These are phyloP conservation scores for Macrosteles quadrilineatus DNA, from an alignment of 1,140 invertebrate species.

Conservation along the genomic window DNA sequence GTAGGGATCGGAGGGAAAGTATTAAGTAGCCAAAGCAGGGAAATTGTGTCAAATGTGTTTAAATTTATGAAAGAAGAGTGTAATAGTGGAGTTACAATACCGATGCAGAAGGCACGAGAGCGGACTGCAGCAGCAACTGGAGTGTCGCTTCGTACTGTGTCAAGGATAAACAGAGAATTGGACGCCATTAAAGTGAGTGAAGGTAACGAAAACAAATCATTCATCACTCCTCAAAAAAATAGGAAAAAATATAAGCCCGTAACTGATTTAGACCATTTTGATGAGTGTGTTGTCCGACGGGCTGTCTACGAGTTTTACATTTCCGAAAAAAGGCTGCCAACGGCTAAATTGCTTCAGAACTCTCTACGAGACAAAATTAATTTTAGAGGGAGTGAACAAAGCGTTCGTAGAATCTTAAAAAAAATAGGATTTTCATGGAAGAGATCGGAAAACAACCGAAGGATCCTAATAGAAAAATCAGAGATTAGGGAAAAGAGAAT, in stretches of 20 bases:
- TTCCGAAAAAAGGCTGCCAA: not conserved
- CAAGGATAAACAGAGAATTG: not conserved
- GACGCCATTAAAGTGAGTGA: not conserved
- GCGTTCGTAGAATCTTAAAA: not conserved
- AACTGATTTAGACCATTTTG: not conserved
- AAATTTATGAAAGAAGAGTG: slow-evolving; percentile 5
- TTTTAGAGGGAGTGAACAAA: not conserved
- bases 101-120: too few species aligned
- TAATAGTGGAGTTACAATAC: not conserved
- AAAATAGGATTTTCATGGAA: not conserved
- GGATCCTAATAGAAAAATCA: not conserved
- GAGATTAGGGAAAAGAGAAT: slow-evolving; percentile 8
- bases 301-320: not conserved
- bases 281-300: not conserved
- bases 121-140: not conserved
- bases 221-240: not conserved
- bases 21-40: too few species aligned
- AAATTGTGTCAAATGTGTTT: not conserved
- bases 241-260: not conserved
- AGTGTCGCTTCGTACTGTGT: not conserved
- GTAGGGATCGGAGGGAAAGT: not conserved
- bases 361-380: not conserved
- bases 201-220: not conserved
- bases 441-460: not conserved
- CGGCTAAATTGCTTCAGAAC: not conserved